Evolutionary conservation across 1,140 invertebrate species (phyloP).

Genomic region (Drosophila albomicans): DNA sequence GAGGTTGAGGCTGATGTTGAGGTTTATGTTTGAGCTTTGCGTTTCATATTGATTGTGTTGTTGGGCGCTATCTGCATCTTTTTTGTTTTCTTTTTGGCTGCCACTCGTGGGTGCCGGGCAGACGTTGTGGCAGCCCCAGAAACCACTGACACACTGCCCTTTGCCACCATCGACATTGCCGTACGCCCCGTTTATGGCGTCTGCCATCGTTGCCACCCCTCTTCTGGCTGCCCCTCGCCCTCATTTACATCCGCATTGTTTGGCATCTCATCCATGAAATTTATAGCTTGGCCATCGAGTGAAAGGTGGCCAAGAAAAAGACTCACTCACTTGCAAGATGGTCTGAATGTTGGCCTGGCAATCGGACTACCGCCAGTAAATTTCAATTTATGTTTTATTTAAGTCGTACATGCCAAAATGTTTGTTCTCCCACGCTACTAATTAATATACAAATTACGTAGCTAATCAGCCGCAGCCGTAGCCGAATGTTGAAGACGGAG

Average conservation of each 20-base stretch:
- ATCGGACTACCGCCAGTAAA: conserved; percentile 12
- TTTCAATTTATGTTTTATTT: conserved; percentile 67
- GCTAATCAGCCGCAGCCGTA: conserved; percentile 47
- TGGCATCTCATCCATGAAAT: conserved; percentile 52
- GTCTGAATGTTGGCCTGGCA: neutral
- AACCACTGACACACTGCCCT: conserved; percentile 76
- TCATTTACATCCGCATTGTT: conserved; percentile 81
- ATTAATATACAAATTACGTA: conserved; percentile 73
- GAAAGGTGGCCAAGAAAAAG: conserved; percentile 36
- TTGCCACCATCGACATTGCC: conserved; percentile 54
- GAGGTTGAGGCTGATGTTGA: neutral
- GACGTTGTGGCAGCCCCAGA: conserved; percentile 35
- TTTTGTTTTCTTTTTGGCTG: neutral
- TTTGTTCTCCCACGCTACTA: conserved; percentile 57
- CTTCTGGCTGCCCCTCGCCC: neutral
- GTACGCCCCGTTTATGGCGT: conserved; percentile 34
- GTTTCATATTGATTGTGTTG: conserved; percentile 17
- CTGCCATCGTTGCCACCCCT: neutral
- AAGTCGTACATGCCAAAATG: conserved; percentile 33
- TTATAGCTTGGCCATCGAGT: conserved; percentile 49
- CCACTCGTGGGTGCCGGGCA: conserved; percentile 38
- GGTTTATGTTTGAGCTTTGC: neutral
- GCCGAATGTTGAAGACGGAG: neutral
- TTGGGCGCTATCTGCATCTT: conserved; percentile 33
- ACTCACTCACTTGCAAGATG: neutral